Conservation (phyloP, 2,888 invertebrate species). For the Diplolepis rosae region DNA sequence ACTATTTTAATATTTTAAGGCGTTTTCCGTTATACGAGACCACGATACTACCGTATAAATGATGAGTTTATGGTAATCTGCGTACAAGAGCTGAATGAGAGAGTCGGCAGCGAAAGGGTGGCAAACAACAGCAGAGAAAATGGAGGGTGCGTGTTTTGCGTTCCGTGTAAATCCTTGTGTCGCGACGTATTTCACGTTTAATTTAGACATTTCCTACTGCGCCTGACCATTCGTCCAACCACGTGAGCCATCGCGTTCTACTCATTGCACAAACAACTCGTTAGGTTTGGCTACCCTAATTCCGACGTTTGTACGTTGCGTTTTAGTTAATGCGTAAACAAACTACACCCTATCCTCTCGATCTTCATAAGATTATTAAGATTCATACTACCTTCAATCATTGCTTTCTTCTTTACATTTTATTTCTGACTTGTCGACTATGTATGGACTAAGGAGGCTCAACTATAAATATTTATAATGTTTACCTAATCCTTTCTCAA, state of each 20-base stretch:
- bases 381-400: background rate
- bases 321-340: background rate
- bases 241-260: slow-evolving; percentile 56
- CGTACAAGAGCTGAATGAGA: slow-evolving; percentile 51
- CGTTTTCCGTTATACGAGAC: slow-evolving; percentile 49
- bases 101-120: slow-evolving; percentile 49
- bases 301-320: slow-evolving; percentile 31
- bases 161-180: slow-evolving; percentile 68
- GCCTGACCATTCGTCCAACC: slow-evolving; percentile 47
- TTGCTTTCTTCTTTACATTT: background rate
- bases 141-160: slow-evolving; percentile 69
- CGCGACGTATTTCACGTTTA: slow-evolving; percentile 70
- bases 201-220: slow-evolving; percentile 66
- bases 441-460: background rate
- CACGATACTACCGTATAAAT: slow-evolving; percentile 63
- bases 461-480: no score
- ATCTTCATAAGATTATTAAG: background rate
- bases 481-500: background rate
- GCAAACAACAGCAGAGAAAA: slow-evolving; percentile 58
- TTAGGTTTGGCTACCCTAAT: slow-evolving; percentile 56
- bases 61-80: slow-evolving; percentile 70
- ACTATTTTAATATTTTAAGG: slow-evolving; percentile 63
- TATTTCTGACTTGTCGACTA: background rate
- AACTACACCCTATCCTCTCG: background rate
- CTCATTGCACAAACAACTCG: slow-evolving; percentile 59